Conservation (phyloP, 2,888 invertebrate species). For the Hipparchia semele region DNA sequence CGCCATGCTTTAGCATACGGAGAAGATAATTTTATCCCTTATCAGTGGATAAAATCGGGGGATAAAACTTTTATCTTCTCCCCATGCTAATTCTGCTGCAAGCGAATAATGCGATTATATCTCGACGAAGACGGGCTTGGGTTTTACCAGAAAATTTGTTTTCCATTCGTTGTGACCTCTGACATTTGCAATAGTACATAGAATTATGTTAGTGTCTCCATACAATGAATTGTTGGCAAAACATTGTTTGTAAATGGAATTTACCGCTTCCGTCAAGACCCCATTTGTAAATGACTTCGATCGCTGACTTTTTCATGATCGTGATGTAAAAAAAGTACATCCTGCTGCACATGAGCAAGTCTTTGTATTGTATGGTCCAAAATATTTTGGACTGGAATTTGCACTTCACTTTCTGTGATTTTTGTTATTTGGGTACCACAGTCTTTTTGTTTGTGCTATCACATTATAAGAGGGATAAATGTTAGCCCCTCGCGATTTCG, state of each 20-base stretch:
- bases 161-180: slow-evolving; percentile 18
- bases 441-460: neutral
- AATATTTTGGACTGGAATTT: slow-evolving; percentile 8
- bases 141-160: slow-evolving; percentile 15
- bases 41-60: no score
- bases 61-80: no score
- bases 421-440: neutral
- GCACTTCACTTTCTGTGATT: neutral
- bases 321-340: slow-evolving; percentile 22
- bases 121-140: slow-evolving; percentile 20
- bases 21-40: no score
- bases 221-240: slow-evolving; percentile 29
- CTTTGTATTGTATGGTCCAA: slow-evolving; percentile 21
- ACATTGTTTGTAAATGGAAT: slow-evolving; percentile 1
- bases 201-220: slow-evolving; percentile 27
- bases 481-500: neutral
- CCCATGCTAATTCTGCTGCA: neutral
- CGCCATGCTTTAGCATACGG: no score
- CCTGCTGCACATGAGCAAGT: slow-evolving; percentile 25
- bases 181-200: slow-evolving; percentile 11
- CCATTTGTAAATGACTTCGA: neutral
- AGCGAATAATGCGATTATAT: slow-evolving; percentile 25
- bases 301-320: neutral
- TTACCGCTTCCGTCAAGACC: slow-evolving; percentile 4
- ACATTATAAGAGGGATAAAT: neutral